Percentiles rank a stretch among this genome's conserved stretches.
Evolutionary conservation across 1,140 invertebrate genomes (phyloP).

Genomic region (Lasaia peninsularis): DNA sequence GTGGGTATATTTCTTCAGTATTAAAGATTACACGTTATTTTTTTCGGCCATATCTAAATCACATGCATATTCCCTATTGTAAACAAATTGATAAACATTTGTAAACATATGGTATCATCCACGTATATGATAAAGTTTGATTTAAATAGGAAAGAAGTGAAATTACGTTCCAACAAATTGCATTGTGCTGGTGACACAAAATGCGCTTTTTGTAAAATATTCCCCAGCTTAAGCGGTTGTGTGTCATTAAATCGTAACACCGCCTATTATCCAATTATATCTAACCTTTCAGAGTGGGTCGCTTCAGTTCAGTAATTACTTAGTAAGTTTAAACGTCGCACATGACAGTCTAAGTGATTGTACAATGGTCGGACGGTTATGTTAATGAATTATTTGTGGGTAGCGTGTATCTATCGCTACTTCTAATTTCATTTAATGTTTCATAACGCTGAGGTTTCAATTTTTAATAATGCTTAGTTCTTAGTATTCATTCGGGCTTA

Average conservation of each 20-base stretch:
- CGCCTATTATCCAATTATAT: slow-evolving; percentile 67
- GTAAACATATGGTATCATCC: too few species aligned
- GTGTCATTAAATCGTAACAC: slow-evolving; percentile 5
- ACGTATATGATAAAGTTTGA: too few species aligned
- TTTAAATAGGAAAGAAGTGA: not conserved
- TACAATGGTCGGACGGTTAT: slow-evolving; percentile 6
- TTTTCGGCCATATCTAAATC: too few species aligned
- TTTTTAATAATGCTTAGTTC: not conserved
- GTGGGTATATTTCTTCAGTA: too few species aligned
- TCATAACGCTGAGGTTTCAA: not conserved
- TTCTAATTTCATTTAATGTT: not conserved
- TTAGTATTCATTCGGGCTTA: too few species aligned
- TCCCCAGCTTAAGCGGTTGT: not conserved
- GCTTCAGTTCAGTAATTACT: slow-evolving; percentile 11
- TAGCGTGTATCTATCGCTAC: not conserved
- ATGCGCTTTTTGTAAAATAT: not conserved
- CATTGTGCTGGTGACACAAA: not conserved
- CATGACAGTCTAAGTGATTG: slow-evolving; percentile 9
- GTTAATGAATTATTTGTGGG: slow-evolving; percentile 9
- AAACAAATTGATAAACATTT: too few species aligned
- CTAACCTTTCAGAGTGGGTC: slow-evolving; percentile 56
- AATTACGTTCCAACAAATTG: not conserved
- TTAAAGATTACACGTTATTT: too few species aligned
- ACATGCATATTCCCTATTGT: too few species aligned
- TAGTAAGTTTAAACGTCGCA: slow-evolving; percentile 5